Evolutionary conservation across 2,888 invertebrate species (phyloP).

Genomic region (Octonoba sinensis): DNA sequence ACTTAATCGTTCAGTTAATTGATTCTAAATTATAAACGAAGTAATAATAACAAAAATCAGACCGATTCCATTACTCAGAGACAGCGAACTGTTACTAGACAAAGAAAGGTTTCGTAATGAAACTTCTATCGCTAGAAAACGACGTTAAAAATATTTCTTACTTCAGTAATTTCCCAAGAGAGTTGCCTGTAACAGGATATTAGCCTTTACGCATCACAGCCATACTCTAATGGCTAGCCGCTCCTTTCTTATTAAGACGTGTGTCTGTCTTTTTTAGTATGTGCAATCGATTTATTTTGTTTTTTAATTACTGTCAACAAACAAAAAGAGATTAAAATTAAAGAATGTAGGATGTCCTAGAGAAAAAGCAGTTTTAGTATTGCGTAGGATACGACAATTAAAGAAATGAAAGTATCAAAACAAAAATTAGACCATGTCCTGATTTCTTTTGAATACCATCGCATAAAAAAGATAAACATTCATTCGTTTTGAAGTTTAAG

Average conservation of each 20-base stretch:
- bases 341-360: too few relatives aligned
- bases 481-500: too few relatives aligned
- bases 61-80: conserved; percentile 18
- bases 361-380: too few relatives aligned
- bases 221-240: conserved; percentile 10
- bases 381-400: too few relatives aligned
- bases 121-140: conserved; percentile 47
- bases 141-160: conserved; percentile 57
- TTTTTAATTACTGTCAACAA: too few relatives aligned
- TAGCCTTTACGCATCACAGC: conserved; percentile 43
- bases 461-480: too few relatives aligned
- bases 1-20: conserved; percentile 36
- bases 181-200: conserved; percentile 34
- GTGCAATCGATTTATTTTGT: too few relatives aligned
- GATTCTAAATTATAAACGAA: conserved; percentile 33
- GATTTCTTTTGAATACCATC: too few relatives aligned
- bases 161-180: conserved; percentile 54
- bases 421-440: too few relatives aligned
- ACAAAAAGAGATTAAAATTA: too few relatives aligned
- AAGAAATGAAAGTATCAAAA: too few relatives aligned
- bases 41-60: conserved; percentile 10
- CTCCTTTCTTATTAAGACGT: conserved; percentile 33
- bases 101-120: conserved; percentile 40
- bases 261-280: neutral
- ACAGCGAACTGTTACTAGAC: conserved; percentile 7